Evolutionary conservation across 2,888 invertebrate genomes (phyloP), one percentile per base, ranked within the genome.

Genomic region (Eupithecia exiguata): DNA sequence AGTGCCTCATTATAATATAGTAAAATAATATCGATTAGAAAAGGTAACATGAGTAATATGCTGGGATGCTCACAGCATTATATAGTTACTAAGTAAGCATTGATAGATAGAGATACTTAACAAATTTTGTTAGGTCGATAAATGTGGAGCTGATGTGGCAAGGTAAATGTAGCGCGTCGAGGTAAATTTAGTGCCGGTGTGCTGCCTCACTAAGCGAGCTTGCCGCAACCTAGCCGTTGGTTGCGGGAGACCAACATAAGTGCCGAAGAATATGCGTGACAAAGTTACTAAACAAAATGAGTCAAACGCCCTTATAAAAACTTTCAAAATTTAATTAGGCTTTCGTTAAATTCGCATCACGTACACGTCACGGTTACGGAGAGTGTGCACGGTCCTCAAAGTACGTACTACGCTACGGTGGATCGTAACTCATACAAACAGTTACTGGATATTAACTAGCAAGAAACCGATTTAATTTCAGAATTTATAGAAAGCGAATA

Each of bases 281-380:
- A 35, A 62, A 62, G 35, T 16, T 61, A 30, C 61, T 35, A 18
- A 62, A 62, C 18, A 16, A 62, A 61, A 35, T 35, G 35, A 62
- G 35, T 35, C 62, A 62, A 62, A 18, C 62, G 62, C 14, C 62
- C 62, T 62, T 35, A 62, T 35, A 62, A 62, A 30, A 62, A 30
- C 62, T 35, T 62, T 62, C 35, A 62, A 62, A 62, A 62, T 62
- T 62, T 62, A 16, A 62, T 62, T 62, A 62, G 12, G 21, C 38
- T 65, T 38, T 63, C 3, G n/a, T 36, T 65, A 38, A 65, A 66
- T 66, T 66, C 66, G 6, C 40, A 40, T 40, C 66, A 66, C 66
- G 66, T 66, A 14, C 66, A 43, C 66, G 21, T 43, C 66, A 66
- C 62, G 35, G 62, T 62, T 62, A 62, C 62, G 62, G 62, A 0